Evolutionary conservation across 2,888 invertebrate species (phyloP), one percentile per base, ranked within the genome.

Genomic region (Adelognathus sp.): DNA sequence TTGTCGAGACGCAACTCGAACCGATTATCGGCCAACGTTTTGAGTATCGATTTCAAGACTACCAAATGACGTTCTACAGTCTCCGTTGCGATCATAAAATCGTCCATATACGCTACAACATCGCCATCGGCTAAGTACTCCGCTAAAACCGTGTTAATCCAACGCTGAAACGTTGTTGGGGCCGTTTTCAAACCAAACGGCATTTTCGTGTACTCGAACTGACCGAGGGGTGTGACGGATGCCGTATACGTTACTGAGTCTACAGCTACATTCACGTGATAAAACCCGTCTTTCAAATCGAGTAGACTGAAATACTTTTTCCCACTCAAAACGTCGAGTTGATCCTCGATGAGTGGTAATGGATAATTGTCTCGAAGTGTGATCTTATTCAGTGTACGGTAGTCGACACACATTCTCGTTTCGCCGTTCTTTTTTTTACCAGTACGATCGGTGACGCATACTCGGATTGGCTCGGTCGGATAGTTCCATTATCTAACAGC

Each of bases 211-310:
- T 52, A 67, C 36, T 72, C 67, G 24, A 66, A 72, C 27, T 72
- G 67, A 7, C 67, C 72, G 33, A 72, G 36, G n/a, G 77, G 72
- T 16, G 72, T 77, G 29, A 72, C 64, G 36, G 72, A 84, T 2
- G 79, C 71, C 1, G 83, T 83, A 58, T 73, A 83, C 31, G 77
- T 72, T 7, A 82, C 74, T 3, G 83, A 83, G 7, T 81, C 77
- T n/a, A 71, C 61, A 3, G 75, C 69, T 44, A 85, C 63, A 3
- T 27, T 29, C 5, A 84, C 54, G 39, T 84, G 84, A 50, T 82
- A 73, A 41, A 85, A 86, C 2, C 83, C 84, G 61, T 72, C 82
- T 58, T 76, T 81, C 14, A 84, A 24, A 74, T 86, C 84, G 5
- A 86, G 64, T 5, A 69, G 4, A 1, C 80, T 80, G 36, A 85